A percentile compares a stretch with the other conserved stretches of the same genome.
phyloP scores from a whole-genome alignment of 2,113 vertebrate genomes.

The Agelaius tricolor region DNA sequence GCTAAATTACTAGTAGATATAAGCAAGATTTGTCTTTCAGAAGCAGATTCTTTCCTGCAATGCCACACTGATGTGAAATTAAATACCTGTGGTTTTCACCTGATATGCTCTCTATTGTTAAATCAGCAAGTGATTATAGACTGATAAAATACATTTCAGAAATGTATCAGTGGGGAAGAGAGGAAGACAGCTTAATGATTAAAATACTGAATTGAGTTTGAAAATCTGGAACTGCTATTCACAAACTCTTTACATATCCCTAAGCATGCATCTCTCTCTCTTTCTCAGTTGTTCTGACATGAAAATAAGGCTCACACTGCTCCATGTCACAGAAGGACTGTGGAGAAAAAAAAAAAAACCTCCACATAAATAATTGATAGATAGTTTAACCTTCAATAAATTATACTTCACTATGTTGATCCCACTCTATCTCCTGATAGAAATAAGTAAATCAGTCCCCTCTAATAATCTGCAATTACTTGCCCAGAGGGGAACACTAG shows the following conservation, averaged over 20 bases:
- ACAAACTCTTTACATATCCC: neutral
- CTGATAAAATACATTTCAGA: neutral
- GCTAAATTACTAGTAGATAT: conserved; percentile 23
- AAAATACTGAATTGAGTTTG: neutral
- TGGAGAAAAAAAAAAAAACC: neutral
- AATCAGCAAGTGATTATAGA: neutral
- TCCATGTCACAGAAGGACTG: neutral
- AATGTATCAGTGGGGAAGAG: neutral
- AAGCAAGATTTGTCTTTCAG: conserved; percentile 14
- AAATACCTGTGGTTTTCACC: neutral
- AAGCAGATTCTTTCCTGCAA: conserved; percentile 26
- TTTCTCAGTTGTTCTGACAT: neutral
- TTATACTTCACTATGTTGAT: neutral
- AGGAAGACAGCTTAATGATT: neutral
- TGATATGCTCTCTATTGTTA: neutral
- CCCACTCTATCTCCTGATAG: neutral
- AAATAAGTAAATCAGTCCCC: neutral
- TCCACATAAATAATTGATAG: neutral
- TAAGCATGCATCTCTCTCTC: neutral
- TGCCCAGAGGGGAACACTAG: neutral
- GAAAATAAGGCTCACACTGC: neutral
- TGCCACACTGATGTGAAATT: conserved; percentile 17
- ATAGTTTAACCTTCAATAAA: neutral
- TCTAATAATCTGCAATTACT: neutral
- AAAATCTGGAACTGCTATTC: neutral